Evolutionary conservation across 2,888 invertebrate species (phyloP), one percentile per base, ranked within the genome.

Genomic region (Agrotis clavis): DNA sequence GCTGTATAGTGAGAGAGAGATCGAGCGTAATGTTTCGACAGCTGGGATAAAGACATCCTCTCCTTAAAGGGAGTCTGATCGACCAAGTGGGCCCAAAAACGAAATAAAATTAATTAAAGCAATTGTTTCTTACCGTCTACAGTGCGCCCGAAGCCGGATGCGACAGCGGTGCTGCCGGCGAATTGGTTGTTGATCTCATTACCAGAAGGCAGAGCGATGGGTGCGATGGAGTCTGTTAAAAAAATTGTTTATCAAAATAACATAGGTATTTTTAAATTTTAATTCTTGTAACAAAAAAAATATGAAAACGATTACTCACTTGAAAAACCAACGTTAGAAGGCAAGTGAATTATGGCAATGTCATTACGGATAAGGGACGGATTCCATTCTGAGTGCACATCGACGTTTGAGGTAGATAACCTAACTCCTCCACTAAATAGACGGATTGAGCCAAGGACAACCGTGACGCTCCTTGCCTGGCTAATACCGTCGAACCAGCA

Each of bases 361-460:
- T 94, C 94, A 71, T 94, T 92, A 41, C 90, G 88, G 25, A 79
- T 77, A 3, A 86, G 69, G 0, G 11, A 0, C 0, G 94, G 92
- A 11, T 47, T 69, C 92, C 92, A 94, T 69, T 77, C 86, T 4
- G 84, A 83, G 69, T 94, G 94, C 73, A 84, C 74, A 11, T 74
- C 79, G 1, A 93, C 84, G 1, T 66, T 77, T 35, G 84, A 88
- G 7, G 91, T 83, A 1, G 82, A 59, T 0, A 90, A 0, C 41
- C 62, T 60, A 2, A 30, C 60, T 50, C 78, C 57, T 4, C 63
- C 71, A 35, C 48, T 64, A 18, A 71, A 75, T 1, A 74, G 48
- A 13, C 19, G 77, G 41, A 74, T 60, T 53, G 73, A 74, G 1
- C 73, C 73, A 9, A 74, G 73, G n/a, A 74, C 73, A 48, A 76